A percentile compares a stretch with the other conserved stretches of the same genome.
Evolutionary conservation across 2,888 invertebrate genomes (phyloP).

Genomic region (Drosophila ochracea): DNA sequence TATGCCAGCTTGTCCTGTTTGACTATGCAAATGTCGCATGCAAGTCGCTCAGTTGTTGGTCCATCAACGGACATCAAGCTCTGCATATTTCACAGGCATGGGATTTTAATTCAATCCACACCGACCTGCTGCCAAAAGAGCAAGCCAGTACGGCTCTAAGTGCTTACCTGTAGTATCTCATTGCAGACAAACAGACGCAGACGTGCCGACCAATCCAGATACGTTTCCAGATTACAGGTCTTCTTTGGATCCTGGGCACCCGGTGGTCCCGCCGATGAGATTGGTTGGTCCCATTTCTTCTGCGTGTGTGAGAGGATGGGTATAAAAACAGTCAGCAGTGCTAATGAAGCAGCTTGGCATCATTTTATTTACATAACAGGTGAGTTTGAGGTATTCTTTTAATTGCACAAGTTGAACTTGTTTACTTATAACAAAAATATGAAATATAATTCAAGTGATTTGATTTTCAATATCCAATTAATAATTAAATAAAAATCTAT

Average conservation of each 20-base stretch:
- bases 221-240: conserved; percentile 85
- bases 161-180: conserved; percentile 85
- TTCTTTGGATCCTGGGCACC: conserved; percentile 84
- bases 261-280: conserved; percentile 61
- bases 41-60: conserved; percentile 7
- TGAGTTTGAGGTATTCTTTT: background rate
- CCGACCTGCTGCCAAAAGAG: conserved; percentile 6
- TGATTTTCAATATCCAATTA: background rate
- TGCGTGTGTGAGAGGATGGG: conserved; percentile 28
- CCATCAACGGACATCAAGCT: conserved; percentile 36
- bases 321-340: conserved; percentile 78
- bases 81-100: conserved; percentile 60
- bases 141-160: background rate
- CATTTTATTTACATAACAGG: conserved; percentile 41
- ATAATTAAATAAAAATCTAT: background rate
- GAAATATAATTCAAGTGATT: background rate
- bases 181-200: conserved; percentile 85
- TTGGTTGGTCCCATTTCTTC: conserved; percentile 75
- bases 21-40: conserved; percentile 24
- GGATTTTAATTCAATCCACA: conserved; percentile 64
- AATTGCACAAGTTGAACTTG: background rate
- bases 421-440: background rate
- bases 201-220: conserved; percentile 85
- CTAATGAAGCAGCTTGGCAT: conserved; percentile 55
- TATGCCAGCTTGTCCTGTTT: conserved; percentile 24